Evolutionary conservation across 2,797 vertebrate genomes (phyloP).

Genomic region (Phalloptychus januarius): DNA sequence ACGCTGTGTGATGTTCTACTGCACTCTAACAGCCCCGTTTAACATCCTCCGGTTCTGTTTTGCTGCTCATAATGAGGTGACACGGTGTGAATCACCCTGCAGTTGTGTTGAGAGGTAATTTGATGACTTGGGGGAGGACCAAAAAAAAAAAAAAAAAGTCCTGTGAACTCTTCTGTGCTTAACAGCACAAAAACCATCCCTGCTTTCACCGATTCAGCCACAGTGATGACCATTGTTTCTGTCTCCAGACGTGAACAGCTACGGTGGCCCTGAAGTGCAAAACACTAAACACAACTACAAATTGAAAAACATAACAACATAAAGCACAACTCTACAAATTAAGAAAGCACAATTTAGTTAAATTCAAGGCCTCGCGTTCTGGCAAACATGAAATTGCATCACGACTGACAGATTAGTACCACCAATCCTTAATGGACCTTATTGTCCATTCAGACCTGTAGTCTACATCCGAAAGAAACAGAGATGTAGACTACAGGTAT

Average conservation of each 20-base stretch:
- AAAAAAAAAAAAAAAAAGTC: conserved; percentile 8
- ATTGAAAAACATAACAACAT: too few relatives aligned
- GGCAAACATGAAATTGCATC: not conserved
- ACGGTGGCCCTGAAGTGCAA: too few relatives aligned
- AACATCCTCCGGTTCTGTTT: conserved; percentile 57
- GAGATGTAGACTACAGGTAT: not conserved
- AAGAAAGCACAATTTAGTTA: not conserved
- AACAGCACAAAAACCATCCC: conserved; percentile 55
- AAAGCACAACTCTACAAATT: too few relatives aligned
- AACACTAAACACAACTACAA: too few relatives aligned
- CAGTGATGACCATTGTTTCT: too few relatives aligned
- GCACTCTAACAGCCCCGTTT: conserved; percentile 38
- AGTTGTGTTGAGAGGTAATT: conserved; percentile 58
- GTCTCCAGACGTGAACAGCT: too few relatives aligned
- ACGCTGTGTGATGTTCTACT: conserved; percentile 23
- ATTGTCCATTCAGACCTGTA: too few relatives aligned
- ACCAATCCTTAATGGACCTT: not conserved
- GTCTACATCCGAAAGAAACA: too few relatives aligned
- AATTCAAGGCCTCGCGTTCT: not conserved
- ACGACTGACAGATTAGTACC: not conserved
- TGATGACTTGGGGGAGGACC: conserved; percentile 27
- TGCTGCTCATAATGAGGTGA: conserved; percentile 60
- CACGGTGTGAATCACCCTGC: conserved; percentile 46
- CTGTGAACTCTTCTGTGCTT: conserved; percentile 25
- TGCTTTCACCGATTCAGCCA: conserved; percentile 29